These are phyloP conservation scores for Ictidomys tridecemlineatus DNA, from an alignment of 2,113 vertebrate species.

Conservation along the genomic window DNA sequence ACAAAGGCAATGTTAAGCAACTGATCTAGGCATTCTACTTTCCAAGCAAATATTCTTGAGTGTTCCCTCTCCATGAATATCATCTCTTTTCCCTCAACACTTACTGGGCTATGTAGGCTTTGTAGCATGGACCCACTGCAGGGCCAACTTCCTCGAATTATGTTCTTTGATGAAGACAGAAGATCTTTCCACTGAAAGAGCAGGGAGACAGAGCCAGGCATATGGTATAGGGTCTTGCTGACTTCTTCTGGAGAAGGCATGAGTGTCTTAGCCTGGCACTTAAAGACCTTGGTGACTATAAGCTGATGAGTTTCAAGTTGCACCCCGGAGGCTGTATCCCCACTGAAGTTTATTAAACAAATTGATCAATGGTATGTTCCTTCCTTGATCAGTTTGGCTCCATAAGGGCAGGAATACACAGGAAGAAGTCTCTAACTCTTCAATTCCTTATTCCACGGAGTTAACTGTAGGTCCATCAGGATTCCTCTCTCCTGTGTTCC, in stretches of 20 bases:
- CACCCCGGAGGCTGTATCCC: neutral
- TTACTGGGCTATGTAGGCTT: neutral
- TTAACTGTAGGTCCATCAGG: neutral
- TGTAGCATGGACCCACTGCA: neutral
- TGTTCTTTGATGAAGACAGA: conserved; percentile 1
- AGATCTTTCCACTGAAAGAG: neutral
- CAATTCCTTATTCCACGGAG: neutral
- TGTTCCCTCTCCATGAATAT: neutral
- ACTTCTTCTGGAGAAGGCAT: neutral
- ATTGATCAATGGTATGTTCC: neutral
- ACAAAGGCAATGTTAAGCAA: neutral
- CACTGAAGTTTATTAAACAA: conserved; percentile 60
- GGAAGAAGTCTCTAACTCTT: neutral
- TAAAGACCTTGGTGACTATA: neutral
- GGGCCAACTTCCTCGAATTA: neutral
- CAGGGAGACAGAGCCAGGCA: neutral
- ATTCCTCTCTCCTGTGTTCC: neutral
- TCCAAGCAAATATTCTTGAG: neutral
- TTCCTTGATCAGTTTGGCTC: neutral
- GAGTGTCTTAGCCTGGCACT: neutral
- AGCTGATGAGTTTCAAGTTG: neutral
- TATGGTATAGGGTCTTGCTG: rapidly evolving
- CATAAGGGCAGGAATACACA: neutral
- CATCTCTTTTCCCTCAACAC: neutral
- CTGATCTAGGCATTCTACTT: neutral